Evolutionary conservation across 1,140 invertebrate species (phyloP).

Genomic region (Pissodes strobi): DNA sequence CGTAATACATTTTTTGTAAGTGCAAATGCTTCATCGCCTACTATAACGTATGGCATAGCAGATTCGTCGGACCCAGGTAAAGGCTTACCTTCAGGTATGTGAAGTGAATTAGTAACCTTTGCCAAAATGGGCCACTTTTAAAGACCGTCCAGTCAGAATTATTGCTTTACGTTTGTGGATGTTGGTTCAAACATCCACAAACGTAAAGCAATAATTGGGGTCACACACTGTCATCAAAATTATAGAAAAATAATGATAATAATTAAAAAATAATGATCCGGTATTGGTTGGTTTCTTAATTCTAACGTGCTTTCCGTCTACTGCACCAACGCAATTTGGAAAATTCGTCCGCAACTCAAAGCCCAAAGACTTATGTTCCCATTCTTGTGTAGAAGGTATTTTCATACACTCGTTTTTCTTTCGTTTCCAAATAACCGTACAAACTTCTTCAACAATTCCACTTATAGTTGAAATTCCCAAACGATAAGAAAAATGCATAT

Average conservation of each 20-base stretch:
- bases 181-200: too few relatives aligned
- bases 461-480: conserved; percentile 26
- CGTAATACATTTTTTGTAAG: conserved; percentile 47
- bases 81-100: too few relatives aligned
- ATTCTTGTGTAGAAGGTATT: conserved; percentile 35
- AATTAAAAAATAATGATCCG: conserved; percentile 52
- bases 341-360: conserved; percentile 49
- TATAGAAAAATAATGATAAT: conserved; percentile 50
- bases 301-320: conserved; percentile 56
- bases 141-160: conserved; percentile 54
- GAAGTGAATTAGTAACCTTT: conserved; percentile 38
- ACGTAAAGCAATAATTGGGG: conserved; percentile 21
- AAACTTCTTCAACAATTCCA: conserved; percentile 45
- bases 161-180: too few relatives aligned
- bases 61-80: too few relatives aligned
- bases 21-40: too few relatives aligned
- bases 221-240: conserved; percentile 22
- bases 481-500: conserved; percentile 41
- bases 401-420: conserved; percentile 36
- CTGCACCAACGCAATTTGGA: conserved; percentile 51
- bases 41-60: conserved; percentile 51
- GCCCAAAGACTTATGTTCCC: conserved; percentile 23
- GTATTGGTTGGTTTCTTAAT: conserved; percentile 46
- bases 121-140: conserved; percentile 43
- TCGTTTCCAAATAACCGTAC: conserved; percentile 45